phyloP scores from a whole-genome alignment of 53 echinoderm and acorn worm species.

The Paracentrotus lividus region DNA sequence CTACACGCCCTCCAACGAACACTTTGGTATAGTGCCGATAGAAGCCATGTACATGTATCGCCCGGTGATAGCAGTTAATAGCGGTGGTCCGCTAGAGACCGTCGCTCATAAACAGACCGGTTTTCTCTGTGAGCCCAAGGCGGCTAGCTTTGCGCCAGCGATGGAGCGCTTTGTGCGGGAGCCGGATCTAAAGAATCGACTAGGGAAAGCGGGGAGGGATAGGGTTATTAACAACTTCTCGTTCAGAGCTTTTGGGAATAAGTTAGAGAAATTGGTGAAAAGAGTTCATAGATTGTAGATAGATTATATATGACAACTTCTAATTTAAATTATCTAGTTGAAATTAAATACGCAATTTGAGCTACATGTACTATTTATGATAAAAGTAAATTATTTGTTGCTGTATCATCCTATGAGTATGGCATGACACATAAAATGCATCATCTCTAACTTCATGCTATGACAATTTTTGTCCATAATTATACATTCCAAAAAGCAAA shows the following conservation, averaged over 20 bases:
- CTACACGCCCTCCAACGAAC: conserved; percentile 96
- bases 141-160: conserved; percentile 82
- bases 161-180: conserved; percentile 87
- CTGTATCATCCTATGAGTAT: not conserved
- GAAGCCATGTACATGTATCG: conserved; percentile 98
- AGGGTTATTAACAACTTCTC: conserved; percentile 91
- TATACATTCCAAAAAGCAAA: conserved; percentile 8
- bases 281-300: conserved; percentile 72
- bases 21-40: conserved; percentile 97
- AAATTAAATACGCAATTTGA: conserved; percentile 14
- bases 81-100: conserved; percentile 96
- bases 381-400: conserved; percentile 20
- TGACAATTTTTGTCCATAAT: not conserved
- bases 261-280: conserved; percentile 86
- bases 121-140: conserved; percentile 78
- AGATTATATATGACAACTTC: not conserved
- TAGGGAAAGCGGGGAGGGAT: conserved; percentile 87
- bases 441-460: not conserved
- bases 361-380: not conserved
- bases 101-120: conserved; percentile 85
- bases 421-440: not conserved
- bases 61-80: conserved; percentile 96
- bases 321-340: conserved; percentile 20
- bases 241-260: conserved; percentile 92
- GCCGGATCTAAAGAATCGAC: conserved; percentile 68